phyloP scores from a whole-genome alignment of 2,113 vertebrate genomes.

The Junco hyemalis region DNA sequence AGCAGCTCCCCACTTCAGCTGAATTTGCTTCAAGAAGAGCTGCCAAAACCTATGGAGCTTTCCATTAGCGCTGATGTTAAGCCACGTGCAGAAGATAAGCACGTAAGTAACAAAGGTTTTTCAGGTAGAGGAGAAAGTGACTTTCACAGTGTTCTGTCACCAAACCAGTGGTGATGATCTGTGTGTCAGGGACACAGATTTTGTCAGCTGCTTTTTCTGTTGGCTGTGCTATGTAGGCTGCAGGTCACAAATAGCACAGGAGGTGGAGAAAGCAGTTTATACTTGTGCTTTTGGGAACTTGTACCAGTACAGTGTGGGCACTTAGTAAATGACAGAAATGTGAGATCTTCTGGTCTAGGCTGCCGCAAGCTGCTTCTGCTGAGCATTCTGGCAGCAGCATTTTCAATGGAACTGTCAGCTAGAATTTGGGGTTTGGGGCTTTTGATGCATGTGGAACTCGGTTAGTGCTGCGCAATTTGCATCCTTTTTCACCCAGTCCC shows the following conservation, averaged over 20 bases:
- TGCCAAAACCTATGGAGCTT: slow-evolving; percentile 70
- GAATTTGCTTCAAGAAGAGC: slow-evolving; percentile 84
- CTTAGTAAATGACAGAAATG: background rate
- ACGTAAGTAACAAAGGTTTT: slow-evolving; percentile 24
- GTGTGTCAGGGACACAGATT: background rate
- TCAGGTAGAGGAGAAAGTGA: background rate
- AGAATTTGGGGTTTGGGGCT: slow-evolving; percentile 21
- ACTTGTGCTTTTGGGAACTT: background rate
- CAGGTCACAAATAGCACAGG: background rate
- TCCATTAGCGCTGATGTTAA: slow-evolving; percentile 8
- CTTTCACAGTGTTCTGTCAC: background rate
- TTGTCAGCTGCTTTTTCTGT: background rate
- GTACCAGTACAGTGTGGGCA: background rate
- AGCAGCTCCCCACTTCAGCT: slow-evolving; percentile 88
- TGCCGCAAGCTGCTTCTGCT: background rate
- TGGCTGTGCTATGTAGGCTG: background rate
- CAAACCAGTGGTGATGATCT: background rate
- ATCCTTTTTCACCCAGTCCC: slow-evolving; percentile 21
- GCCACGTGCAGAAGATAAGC: background rate
- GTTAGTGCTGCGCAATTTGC: background rate
- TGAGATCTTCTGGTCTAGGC: background rate
- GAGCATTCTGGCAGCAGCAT: background rate
- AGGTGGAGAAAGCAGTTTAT: background rate
- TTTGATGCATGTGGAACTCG: slow-evolving; percentile 36
- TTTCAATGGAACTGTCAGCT: background rate